Evolutionary conservation across 2,113 vertebrate species (phyloP), one percentile per base, ranked within the genome.

Genomic region (Tupaia chinensis): DNA sequence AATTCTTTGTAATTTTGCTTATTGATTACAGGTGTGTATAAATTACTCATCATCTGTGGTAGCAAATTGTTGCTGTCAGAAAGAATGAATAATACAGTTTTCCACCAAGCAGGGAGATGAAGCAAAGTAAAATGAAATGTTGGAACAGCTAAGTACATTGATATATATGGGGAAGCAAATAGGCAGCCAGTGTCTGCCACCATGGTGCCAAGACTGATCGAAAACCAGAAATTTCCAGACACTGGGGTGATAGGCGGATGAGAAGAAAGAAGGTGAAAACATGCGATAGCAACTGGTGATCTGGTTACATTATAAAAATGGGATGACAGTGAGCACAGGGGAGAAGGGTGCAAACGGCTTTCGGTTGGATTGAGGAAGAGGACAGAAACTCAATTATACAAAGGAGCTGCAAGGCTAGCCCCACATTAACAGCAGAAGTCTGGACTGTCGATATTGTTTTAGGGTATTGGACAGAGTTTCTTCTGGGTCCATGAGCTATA

Each of bases 1-100:
- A 32, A 90, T 97, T 94, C 76, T 73, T 89, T 87, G 32, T 85
- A 87, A 89, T 95, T 94, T 96, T 88, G 13, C 88, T 95, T 95
- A 94, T 95, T 95, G 94, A 95, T 97, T 97, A 94, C 15, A 95
- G 11, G 27, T 93, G 32, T 53, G 32, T 56, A 73, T 86, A 73
- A 56, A 81, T 78, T 87, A 27, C 4, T 94, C 44, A 87, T 95
- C 44, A 81, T 92, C 91, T 83, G 58, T 85, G 27, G n/a, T 66
- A 73, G 65, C 15, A 88, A 79, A 68, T 34, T 90, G 54, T 79
- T 97, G 16, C 13, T 77, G 8, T 78, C 88, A 65, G 54, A 73
- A 86, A 78, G 15, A 70, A 17, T 96, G 23, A 80, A 53, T 82
- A 89, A 81, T 65, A 90, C 27, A 19, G 2, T 82, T 10, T 56